Evolutionary conservation across 2,113 vertebrate species (phyloP).

Genomic region (Nestor notabilis): DNA sequence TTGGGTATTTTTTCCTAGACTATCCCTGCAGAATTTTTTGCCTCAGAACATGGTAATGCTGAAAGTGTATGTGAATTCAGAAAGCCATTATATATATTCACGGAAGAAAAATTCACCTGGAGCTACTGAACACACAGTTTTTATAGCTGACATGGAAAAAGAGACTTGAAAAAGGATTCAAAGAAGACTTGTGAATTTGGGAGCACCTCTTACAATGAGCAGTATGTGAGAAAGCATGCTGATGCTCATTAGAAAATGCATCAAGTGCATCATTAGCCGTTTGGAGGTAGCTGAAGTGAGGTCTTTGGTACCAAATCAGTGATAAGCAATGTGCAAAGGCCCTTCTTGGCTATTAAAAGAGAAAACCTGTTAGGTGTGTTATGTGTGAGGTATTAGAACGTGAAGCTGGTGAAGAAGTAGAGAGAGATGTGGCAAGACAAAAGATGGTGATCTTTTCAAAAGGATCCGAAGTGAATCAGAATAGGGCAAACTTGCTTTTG

Average conservation of each 20-base stretch:
- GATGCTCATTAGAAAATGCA: background rate
- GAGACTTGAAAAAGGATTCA: slow-evolving; percentile 1
- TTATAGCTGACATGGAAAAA: background rate
- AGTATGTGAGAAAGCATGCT: background rate
- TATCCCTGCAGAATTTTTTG: background rate
- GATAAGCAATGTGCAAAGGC: background rate
- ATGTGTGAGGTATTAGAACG: background rate
- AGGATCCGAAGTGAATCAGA: background rate
- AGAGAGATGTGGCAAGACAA: background rate
- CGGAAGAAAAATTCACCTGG: slow-evolving; percentile 18
- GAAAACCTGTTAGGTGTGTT: background rate
- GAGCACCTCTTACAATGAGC: background rate
- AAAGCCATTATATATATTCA: background rate
- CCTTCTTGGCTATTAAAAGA: background rate
- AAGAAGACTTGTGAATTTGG: slow-evolving; percentile 12
- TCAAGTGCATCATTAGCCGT: background rate
- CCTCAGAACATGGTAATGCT: background rate
- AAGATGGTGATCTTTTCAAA: background rate
- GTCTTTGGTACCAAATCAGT: background rate
- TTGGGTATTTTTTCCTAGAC: background rate
- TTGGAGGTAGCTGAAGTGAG: slow-evolving; percentile 6
- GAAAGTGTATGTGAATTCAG: background rate
- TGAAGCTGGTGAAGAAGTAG: background rate
- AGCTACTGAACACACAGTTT: slow-evolving; percentile 5
- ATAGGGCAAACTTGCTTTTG: background rate